These are phyloP conservation scores for Parus major DNA, from an alignment of 2,113 vertebrate species.

Conservation along the genomic window DNA sequence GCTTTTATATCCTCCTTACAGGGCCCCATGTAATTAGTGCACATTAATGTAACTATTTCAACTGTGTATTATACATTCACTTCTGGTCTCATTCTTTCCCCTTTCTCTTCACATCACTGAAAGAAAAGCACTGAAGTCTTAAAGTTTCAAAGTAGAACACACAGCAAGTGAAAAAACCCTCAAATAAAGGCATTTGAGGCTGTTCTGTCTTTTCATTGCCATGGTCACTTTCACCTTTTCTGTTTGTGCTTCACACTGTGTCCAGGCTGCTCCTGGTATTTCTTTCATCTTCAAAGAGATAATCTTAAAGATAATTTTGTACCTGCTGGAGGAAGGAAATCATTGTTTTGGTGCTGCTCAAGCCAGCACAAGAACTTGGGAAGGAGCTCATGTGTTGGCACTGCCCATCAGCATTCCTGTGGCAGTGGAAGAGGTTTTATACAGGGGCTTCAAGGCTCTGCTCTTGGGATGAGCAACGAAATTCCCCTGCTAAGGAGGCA, in stretches of 20 bases:
- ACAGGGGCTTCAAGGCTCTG: neutral
- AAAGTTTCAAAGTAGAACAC: neutral
- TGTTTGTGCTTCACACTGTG: neutral
- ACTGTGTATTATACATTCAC: neutral
- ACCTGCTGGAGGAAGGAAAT: neutral
- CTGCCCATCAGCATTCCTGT: neutral
- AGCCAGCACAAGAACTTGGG: neutral
- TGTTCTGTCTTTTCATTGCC: neutral
- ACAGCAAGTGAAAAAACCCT: neutral
- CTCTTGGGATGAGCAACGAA: neutral
- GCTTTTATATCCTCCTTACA: conserved; percentile 27
- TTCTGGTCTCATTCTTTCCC: neutral
- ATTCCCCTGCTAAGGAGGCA: neutral
- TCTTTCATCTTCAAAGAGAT: neutral
- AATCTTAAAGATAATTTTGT: neutral
- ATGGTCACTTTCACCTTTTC: neutral
- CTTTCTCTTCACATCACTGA: neutral
- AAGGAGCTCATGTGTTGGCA: neutral
- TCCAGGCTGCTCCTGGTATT: neutral
- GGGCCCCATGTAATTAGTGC: neutral
- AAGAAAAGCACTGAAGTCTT: neutral
- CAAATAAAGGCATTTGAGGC: neutral
- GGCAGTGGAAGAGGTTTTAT: neutral
- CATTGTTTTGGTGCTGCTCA: neutral
- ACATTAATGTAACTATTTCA: neutral